A percentile compares a stretch with the other conserved stretches of the same genome.
Conservation (phyloP, 2,888 invertebrate genomes). For the Himalopsyche anomala region DNA sequence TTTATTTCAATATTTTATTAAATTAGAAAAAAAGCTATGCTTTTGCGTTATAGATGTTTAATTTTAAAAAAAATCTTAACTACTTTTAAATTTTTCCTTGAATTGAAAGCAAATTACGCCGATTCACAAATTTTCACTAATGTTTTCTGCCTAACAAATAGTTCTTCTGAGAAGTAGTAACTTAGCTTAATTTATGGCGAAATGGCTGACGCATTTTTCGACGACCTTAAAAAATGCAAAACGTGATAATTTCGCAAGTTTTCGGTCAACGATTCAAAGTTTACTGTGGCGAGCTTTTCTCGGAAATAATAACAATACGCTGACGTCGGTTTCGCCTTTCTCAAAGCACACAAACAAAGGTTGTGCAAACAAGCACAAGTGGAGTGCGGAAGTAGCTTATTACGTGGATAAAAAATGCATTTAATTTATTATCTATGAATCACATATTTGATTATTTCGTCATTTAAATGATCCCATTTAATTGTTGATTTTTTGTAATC, state of each 20-base stretch:
- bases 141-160: not conserved
- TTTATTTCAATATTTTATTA: too few species aligned
- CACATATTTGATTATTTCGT: too few species aligned
- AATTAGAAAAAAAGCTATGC: too few species aligned
- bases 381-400: too few species aligned
- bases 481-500: too few species aligned
- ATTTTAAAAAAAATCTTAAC: too few species aligned
- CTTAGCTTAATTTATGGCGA: not conserved
- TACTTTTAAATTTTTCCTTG: too few species aligned
- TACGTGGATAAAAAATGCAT: too few species aligned
- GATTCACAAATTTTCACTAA: not conserved
- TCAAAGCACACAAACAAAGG: not conserved
- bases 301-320: not conserved
- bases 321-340: not conserved
- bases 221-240: not conserved
- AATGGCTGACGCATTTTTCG: not conserved
- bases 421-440: too few species aligned
- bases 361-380: not conserved
- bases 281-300: not conserved
- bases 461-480: too few species aligned
- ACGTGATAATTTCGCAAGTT: not conserved
- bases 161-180: not conserved
- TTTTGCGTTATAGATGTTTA: too few species aligned
- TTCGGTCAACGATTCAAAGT: not conserved
- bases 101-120: not conserved